Evolutionary conservation across 2,113 vertebrate genomes (phyloP).

Genomic region (Lamprotornis superbus): DNA sequence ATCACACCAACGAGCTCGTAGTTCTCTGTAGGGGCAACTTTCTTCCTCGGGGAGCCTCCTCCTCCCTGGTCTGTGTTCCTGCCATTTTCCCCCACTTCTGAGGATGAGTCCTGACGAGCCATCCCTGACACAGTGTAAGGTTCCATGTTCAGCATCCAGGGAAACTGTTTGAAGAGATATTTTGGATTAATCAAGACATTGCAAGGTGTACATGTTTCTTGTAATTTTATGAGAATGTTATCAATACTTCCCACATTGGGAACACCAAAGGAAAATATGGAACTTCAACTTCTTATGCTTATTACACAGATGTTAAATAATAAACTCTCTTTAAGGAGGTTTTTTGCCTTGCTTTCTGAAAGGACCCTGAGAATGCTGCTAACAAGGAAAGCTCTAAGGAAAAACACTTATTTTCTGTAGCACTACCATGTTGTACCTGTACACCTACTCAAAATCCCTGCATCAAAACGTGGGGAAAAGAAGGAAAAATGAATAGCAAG

Average conservation of each 20-base stretch:
- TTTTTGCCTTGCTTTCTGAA: not conserved
- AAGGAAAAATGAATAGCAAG: not conserved
- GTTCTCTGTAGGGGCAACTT: slow-evolving; percentile 97
- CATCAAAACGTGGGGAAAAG: not conserved
- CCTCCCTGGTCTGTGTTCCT: slow-evolving; percentile 80
- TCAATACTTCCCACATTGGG: not conserved
- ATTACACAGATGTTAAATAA: not conserved
- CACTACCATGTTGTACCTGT: not conserved
- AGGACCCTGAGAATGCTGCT: not conserved
- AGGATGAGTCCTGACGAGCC: slow-evolving; percentile 94
- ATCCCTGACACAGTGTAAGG: slow-evolving; percentile 97
- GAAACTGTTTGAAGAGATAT: slow-evolving; percentile 81
- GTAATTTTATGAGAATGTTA: not conserved
- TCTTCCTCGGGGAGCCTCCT: slow-evolving; percentile 92
- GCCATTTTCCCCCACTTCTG: slow-evolving; percentile 86
- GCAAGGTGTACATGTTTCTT: rapidly evolving
- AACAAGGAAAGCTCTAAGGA: not conserved
- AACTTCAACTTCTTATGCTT: not conserved
- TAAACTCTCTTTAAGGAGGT: not conserved
- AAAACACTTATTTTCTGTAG: not conserved
- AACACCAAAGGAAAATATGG: not conserved
- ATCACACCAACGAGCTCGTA: slow-evolving; percentile 97
- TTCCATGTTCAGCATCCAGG: slow-evolving; percentile 99
- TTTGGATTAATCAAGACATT: not conserved
- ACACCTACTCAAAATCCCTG: not conserved